These are phyloP conservation scores for Bombycilla garrulus DNA, from an alignment of 2,113 vertebrate genomes.

Conservation along the genomic window DNA sequence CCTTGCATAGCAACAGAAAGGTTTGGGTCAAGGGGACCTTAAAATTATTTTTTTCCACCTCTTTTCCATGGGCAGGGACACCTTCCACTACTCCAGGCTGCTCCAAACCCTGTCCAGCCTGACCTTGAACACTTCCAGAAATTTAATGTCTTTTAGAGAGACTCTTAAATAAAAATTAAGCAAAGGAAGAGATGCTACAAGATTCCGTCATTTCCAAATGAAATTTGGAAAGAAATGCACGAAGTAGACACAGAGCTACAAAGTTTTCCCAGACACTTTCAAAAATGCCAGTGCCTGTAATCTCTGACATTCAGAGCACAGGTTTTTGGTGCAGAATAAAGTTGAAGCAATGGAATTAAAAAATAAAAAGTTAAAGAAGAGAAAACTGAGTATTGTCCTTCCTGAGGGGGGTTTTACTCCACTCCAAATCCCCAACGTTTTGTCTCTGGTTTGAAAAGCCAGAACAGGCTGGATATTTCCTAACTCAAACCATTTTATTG, in stretches of 20 bases:
- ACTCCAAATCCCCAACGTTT: not conserved
- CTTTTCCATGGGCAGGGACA: not conserved
- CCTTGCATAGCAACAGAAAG: not conserved
- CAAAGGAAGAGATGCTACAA: not conserved
- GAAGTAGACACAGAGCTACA: rapidly evolving
- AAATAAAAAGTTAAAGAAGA: too few species aligned
- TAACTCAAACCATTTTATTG: not conserved
- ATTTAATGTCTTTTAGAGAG: not conserved
- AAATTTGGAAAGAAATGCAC: not conserved
- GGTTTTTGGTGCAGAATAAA: not conserved
- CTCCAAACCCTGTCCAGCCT: not conserved
- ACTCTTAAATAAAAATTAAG: not conserved
- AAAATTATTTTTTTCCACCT: not conserved
- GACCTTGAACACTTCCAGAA: not conserved
- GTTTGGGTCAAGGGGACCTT: not conserved
- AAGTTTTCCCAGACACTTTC: not conserved
- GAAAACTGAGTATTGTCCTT: too few species aligned
- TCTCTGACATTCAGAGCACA: not conserved
- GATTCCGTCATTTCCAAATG: not conserved
- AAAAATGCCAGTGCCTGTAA: rapidly evolving
- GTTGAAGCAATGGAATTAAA: not conserved
- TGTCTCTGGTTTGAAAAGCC: not conserved
- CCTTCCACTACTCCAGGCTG: rapidly evolving
- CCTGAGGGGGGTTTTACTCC: not conserved
- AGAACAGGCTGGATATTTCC: not conserved